Conservation (phyloP, 2,797 vertebrate genomes). For the Trachops cirrhosus region DNA sequence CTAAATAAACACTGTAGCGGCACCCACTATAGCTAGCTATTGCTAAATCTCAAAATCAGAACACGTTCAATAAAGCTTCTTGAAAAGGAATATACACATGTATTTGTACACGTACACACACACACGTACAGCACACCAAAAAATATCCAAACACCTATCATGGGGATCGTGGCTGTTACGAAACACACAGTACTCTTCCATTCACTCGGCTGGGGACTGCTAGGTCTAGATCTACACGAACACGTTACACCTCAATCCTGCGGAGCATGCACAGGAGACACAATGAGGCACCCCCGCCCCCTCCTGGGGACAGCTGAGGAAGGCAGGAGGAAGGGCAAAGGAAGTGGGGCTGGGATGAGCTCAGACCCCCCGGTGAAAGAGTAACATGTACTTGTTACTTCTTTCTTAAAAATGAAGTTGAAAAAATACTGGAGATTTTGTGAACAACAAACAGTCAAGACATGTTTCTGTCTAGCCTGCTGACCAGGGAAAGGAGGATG, state of each 20-base stretch:
- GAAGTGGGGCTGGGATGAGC: constrained; percentile 44
- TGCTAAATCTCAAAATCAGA: constrained; percentile 65
- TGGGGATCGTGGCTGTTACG: constrained; percentile 49
- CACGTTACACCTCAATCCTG: constrained; percentile 59
- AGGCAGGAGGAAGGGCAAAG: constrained; percentile 52
- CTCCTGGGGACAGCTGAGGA: constrained; percentile 44
- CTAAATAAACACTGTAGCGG: constrained; percentile 69
- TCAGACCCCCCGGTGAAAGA: constrained; percentile 71
- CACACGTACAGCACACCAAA: constrained; percentile 52
- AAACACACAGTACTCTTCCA: constrained; percentile 47
- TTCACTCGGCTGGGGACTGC: constrained; percentile 40
- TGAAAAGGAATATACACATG: constrained; percentile 66
- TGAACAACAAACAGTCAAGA: constrained; percentile 54
- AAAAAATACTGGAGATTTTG: constrained; percentile 60
- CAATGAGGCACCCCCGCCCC: constrained; percentile 1
- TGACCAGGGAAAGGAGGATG: constrained; percentile 73
- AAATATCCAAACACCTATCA: constrained; percentile 64
- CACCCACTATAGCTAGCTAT: constrained; percentile 63
- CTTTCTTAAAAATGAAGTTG: constrained; percentile 62
- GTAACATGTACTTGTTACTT: constrained; percentile 61
- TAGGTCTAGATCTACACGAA: constrained; percentile 61
- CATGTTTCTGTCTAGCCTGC: constrained; percentile 75
- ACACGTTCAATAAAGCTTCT: constrained; percentile 68
- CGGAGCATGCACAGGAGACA: constrained; percentile 70
- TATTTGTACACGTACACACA: constrained; percentile 21